A percentile compares a stretch with the other conserved stretches of the same genome.
These are phyloP conservation scores for Pemphigus obesinymphae DNA, from an alignment of 1,140 invertebrate genomes.

Conservation along the genomic window DNA sequence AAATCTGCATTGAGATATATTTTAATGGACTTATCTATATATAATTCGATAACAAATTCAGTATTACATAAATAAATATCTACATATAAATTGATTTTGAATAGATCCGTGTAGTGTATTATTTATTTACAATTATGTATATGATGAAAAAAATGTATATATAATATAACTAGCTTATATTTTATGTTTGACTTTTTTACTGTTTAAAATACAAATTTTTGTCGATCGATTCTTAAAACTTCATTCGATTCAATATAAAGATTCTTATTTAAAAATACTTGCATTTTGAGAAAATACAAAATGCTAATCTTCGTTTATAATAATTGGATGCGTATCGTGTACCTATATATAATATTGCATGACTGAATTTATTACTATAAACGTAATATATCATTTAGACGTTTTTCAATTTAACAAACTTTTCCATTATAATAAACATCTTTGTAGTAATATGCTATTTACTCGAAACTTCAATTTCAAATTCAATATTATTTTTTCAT, in stretches of 20 bases:
- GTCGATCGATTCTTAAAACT: background rate
- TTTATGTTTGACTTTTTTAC: background rate
- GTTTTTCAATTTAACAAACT: slow-evolving; percentile 13
- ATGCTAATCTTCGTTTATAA: background rate
- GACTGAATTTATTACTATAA: background rate
- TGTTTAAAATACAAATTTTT: background rate
- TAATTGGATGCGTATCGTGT: background rate
- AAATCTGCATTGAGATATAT: background rate
- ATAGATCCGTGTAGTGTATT: background rate
- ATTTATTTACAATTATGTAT: background rate
- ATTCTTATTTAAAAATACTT: background rate
- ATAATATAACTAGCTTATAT: too few relatives aligned
- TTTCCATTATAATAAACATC: slow-evolving; percentile 6
- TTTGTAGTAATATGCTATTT: background rate
- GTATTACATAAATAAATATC: background rate
- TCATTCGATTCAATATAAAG: background rate
- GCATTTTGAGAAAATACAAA: background rate
- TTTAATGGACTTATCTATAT: slow-evolving; percentile 8
- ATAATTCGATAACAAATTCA: background rate
- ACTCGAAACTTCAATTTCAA: background rate
- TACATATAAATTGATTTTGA: background rate
- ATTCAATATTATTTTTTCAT: too few relatives aligned
- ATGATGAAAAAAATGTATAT: background rate
- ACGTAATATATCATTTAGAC: slow-evolving; percentile 2
- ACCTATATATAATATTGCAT: slow-evolving; percentile 2